phyloP scores from a whole-genome alignment of 2,888 invertebrate genomes.

The Venustoraphidia nigricollis region DNA sequence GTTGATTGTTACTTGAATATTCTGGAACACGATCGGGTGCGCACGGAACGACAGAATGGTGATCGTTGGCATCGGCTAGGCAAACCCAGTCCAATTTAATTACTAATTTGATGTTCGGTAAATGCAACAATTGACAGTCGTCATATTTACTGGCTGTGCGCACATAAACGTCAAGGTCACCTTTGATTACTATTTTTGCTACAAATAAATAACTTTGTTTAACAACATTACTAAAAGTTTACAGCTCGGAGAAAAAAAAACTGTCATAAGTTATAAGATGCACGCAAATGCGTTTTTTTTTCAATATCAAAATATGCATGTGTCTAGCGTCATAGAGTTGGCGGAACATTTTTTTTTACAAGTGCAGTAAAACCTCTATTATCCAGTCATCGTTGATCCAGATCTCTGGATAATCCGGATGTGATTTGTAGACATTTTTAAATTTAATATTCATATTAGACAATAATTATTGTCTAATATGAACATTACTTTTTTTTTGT shows the following conservation, averaged over 20 bases:
- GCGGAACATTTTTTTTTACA: background rate
- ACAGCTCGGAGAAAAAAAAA: background rate
- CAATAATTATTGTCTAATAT: too few species aligned
- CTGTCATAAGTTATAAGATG: background rate
- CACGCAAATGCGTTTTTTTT: too few species aligned
- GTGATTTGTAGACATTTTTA: too few species aligned
- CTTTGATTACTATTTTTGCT: slow-evolving; percentile 79
- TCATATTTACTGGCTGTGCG: slow-evolving; percentile 98
- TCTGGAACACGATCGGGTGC: slow-evolving; percentile 93
- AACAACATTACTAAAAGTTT: too few species aligned
- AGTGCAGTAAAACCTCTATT: too few species aligned
- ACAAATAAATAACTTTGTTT: slow-evolving; percentile 14
- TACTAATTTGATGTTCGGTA: slow-evolving; percentile 75
- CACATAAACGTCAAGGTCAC: slow-evolving; percentile 87
- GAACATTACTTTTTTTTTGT: too few species aligned
- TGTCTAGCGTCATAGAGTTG: background rate
- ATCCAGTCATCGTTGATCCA: too few species aligned
- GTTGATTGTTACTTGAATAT: slow-evolving; percentile 90
- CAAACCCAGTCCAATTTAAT: slow-evolving; percentile 84
- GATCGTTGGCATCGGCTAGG: slow-evolving; percentile 86
- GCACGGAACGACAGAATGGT: slow-evolving; percentile 88
- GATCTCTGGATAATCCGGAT: too few species aligned
- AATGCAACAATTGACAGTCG: slow-evolving; percentile 83
- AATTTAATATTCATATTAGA: too few species aligned
- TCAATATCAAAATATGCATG: too few species aligned